Evolutionary conservation across 1,140 invertebrate genomes (phyloP).

Genomic region (Pseudomyrmex pallidus): DNA sequence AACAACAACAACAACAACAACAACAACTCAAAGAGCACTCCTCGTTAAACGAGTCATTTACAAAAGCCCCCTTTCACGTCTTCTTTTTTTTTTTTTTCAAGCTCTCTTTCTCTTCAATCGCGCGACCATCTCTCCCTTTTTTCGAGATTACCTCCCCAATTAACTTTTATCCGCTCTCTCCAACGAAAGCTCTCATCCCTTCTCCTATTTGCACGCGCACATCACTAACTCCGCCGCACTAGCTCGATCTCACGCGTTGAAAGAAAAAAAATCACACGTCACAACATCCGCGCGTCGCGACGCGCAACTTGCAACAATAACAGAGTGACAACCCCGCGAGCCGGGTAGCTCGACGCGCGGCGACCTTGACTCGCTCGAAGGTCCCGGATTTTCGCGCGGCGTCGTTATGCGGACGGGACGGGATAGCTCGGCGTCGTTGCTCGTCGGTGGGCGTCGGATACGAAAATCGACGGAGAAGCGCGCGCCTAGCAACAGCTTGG

Average conservation of each 20-base stretch:
- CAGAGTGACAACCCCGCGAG: background rate
- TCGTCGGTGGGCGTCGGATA: slow-evolving; percentile 48
- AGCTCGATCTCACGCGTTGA: too few species aligned
- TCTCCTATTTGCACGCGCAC: background rate
- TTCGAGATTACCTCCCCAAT: background rate
- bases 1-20: too few species aligned
- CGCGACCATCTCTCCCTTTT: background rate
- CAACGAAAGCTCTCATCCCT: background rate
- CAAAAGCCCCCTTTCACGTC: slow-evolving; percentile 17
- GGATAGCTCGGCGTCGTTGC: background rate
- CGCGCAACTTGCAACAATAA: background rate
- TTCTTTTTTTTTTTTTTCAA: background rate
- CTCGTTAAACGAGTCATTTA: background rate
- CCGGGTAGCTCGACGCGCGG: background rate
- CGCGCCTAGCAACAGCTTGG: slow-evolving; percentile 78
- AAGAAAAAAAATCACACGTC: too few species aligned
- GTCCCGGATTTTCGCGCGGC: slow-evolving; percentile 15
- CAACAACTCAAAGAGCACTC: background rate
- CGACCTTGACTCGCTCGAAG: slow-evolving; percentile 60
- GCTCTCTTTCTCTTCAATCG: background rate
- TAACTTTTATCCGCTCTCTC: background rate
- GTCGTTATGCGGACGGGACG: slow-evolving; percentile 15
- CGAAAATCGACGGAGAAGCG: slow-evolving; percentile 50
- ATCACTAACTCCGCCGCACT: too few species aligned
- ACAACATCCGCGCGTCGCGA: background rate